Evolutionary conservation across 2,797 vertebrate genomes (phyloP), one percentile per base, ranked within the genome.

Genomic region (Nothura maculosa): DNA sequence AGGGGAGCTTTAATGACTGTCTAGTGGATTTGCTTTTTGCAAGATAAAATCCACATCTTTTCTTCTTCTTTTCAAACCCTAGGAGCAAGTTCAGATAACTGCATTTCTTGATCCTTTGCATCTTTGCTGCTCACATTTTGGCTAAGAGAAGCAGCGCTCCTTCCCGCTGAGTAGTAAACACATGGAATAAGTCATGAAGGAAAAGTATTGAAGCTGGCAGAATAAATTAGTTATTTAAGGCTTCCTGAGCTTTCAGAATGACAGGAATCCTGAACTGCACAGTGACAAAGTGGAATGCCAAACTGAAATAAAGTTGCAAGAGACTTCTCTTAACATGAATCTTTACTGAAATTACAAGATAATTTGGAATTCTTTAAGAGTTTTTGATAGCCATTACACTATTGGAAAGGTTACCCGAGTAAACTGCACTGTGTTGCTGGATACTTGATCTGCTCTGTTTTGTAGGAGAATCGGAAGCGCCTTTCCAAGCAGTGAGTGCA

Each of bases 401-500:
- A 48, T 25, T 48, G 12, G 22, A 48, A 48, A 48, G 47, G 12
- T 48, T 48, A 13, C 47, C 47, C 12, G 24, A 48, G 47, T 48
- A 48, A 48, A 48, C 47, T 13, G 47, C 47, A 48, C 21, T 48
- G 47, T 48, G 47, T 25, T 48, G 47, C 47, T 24, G 13, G 58
- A 70, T 81, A 68, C 58, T 60, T 88, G 54, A n/a, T 6, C 77
- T 87, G 63, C 61, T 90, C 80, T 90, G 18, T 40, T 92, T 28
- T 55, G 52, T 20, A 9, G 22, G 48, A 6, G 47, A 70, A 13
- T 16, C 61, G 82, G 87, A 77, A 47, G 13, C 47, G 92, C 21
- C 94, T 96, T 93, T 83, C 87, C 93, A 40, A 6, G 40, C 92
- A 97, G 88, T 98, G 97, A 98, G 90, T 92, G 97, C 91, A 86